Percentiles rank a stretch among this genome's conserved stretches.
phyloP scores from a whole-genome alignment of 1,140 invertebrate species.

The Cataglyphis hispanica region DNA sequence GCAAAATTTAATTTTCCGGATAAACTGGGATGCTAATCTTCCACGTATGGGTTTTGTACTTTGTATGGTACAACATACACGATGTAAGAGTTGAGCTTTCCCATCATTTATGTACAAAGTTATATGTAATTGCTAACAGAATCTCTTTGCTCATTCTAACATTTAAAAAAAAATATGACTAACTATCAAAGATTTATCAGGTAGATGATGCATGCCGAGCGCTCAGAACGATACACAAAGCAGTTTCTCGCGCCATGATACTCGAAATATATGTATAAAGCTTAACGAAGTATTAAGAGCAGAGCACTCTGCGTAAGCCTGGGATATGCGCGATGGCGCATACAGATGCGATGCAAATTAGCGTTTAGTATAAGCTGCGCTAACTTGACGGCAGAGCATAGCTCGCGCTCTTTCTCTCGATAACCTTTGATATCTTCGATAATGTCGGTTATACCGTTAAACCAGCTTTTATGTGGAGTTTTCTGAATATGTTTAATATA shows the following conservation, averaged over 20 bases:
- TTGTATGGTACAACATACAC: not conserved
- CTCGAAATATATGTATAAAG: constrained; percentile 73
- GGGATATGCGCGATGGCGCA: constrained; percentile 83
- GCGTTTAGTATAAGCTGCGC: constrained; percentile 82
- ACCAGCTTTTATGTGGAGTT: constrained; percentile 29
- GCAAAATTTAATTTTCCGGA: constrained; percentile 45
- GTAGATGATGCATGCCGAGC: not conserved
- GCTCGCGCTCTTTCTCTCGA: constrained; percentile 31
- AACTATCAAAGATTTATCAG: constrained; percentile 25
- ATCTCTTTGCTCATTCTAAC: not conserved
- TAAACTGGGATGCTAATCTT: constrained; percentile 48
- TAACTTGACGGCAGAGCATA: constrained; percentile 63
- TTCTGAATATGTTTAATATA: not conserved
- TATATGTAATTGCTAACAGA: not conserved
- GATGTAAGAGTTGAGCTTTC: not conserved
- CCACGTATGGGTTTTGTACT: not conserved
- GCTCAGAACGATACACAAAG: constrained; percentile 22
- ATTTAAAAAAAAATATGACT: too few relatives aligned
- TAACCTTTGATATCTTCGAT: constrained; percentile 64
- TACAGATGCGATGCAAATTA: constrained; percentile 85
- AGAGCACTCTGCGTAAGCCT: constrained; percentile 81
- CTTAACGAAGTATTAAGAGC: constrained; percentile 84
- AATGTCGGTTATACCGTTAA: constrained; percentile 65
- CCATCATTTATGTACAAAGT: not conserved
- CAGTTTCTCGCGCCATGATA: constrained; percentile 5